Percentiles rank a stretch among this genome's conserved stretches.
phyloP scores from a whole-genome alignment of 2,888 invertebrate species.

The Lasioglossum oenotherae region DNA sequence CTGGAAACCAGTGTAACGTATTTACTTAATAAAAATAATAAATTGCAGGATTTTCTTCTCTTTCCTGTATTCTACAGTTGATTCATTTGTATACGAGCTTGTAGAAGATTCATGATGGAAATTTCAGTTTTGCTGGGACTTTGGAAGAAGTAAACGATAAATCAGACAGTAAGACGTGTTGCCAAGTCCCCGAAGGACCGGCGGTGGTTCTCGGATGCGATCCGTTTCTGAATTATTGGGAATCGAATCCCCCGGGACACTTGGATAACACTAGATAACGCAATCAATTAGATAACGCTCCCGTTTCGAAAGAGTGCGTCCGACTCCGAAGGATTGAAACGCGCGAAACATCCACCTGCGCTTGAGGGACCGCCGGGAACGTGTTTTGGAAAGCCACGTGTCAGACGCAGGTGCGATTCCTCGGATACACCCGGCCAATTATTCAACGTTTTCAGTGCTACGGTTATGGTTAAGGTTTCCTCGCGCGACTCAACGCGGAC shows the following conservation, averaged over 20 bases:
- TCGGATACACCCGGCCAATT: constrained; percentile 11
- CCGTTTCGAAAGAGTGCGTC: not conserved
- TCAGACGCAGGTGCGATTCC: constrained; percentile 29
- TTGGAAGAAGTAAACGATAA: not conserved
- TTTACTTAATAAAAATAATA: not conserved
- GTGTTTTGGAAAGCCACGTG: constrained; percentile 41
- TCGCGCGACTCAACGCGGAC: not conserved
- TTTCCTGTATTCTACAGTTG: not conserved
- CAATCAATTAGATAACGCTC: constrained; percentile 3
- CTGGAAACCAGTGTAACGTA: not conserved
- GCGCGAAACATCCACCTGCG: not conserved
- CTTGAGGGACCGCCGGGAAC: not conserved
- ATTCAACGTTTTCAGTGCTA: constrained; percentile 3
- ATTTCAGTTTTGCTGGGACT: not conserved
- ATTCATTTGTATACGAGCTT: not conserved
- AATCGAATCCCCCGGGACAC: not conserved
- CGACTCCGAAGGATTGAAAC: not conserved
- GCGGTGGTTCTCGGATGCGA: not conserved
- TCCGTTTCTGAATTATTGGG: not conserved
- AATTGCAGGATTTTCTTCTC: not conserved
- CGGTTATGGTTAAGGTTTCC: not conserved
- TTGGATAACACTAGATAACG: not conserved
- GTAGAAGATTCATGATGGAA: not conserved
- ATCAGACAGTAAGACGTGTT: not conserved
- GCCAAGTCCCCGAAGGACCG: not conserved